phyloP scores from a whole-genome alignment of 2,797 vertebrate genomes.

The Liasis olivaceus region DNA sequence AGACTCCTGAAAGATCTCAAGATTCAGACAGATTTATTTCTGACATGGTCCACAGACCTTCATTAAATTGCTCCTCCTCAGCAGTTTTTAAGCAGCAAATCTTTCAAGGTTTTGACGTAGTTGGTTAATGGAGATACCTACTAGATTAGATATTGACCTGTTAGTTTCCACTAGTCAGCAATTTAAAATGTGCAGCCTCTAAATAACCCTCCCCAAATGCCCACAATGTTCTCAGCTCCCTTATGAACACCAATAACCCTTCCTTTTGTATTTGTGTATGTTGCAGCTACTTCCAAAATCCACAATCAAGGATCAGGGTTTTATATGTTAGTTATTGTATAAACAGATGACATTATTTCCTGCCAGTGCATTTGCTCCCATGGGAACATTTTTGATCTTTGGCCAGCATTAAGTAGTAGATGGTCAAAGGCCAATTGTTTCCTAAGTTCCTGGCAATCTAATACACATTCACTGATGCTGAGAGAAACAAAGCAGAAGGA shows the following conservation, averaged over 20 bases:
- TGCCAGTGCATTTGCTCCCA: background rate
- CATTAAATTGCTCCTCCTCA: background rate
- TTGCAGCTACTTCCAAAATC: background rate
- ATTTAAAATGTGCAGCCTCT: background rate
- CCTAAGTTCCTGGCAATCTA: slow-evolving; percentile 7
- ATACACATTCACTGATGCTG: slow-evolving; percentile 7
- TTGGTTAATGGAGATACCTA: background rate
- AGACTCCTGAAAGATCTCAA: background rate
- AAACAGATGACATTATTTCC: background rate
- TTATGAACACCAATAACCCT: background rate
- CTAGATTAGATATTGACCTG: background rate
- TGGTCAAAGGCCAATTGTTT: slow-evolving; percentile 18
- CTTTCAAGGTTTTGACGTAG: background rate
- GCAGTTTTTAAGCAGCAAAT: background rate
- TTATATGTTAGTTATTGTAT: background rate
- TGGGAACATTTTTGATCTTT: background rate
- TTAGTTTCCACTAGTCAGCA: background rate
- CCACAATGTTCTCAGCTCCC: background rate
- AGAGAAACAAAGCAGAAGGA: background rate
- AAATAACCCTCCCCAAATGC: background rate
- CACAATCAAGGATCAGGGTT: background rate
- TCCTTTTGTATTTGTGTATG: background rate
- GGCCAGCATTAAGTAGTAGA: background rate
- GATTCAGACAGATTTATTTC: background rate
- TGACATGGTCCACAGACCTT: background rate